Evolutionary conservation across 2,888 invertebrate species (phyloP).

Genomic region (Venusia cambrica): DNA sequence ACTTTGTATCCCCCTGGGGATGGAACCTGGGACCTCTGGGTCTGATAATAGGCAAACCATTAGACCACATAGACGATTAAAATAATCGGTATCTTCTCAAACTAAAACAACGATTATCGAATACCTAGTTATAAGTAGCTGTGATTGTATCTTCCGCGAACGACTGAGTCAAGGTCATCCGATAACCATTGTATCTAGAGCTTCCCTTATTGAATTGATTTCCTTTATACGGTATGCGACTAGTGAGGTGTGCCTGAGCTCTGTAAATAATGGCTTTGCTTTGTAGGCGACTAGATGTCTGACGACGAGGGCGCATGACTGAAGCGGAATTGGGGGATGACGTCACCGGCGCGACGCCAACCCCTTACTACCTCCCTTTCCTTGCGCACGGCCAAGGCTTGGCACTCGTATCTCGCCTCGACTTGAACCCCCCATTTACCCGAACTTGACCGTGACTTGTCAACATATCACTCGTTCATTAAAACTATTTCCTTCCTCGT

Average conservation of each 20-base stretch:
- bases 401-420: conserved; percentile 38
- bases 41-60: too few species aligned
- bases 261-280: conserved; percentile 23
- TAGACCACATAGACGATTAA: too few species aligned
- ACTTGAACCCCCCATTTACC: conserved; percentile 53
- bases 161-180: conserved; percentile 22
- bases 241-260: conserved; percentile 22
- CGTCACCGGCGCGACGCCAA: conserved; percentile 59
- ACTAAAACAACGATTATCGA: too few species aligned
- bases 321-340: conserved; percentile 44
- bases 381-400: conserved; percentile 61
- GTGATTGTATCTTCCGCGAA: conserved; percentile 15
- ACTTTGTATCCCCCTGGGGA: too few species aligned
- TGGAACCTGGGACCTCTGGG: too few species aligned
- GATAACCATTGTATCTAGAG: conserved; percentile 20
- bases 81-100: too few species aligned
- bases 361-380: conserved; percentile 50
- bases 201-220: conserved; percentile 22
- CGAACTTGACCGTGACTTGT: conserved; percentile 48
- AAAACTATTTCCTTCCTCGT: conserved; percentile 8
- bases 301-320: conserved; percentile 43
- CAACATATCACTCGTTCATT: conserved; percentile 6
- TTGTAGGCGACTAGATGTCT: conserved; percentile 45
- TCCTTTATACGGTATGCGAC: conserved; percentile 7
- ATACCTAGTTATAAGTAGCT: conserved; percentile 7